phyloP scores from a whole-genome alignment of 1,140 invertebrate species.

The Lucilia cuprina region DNA sequence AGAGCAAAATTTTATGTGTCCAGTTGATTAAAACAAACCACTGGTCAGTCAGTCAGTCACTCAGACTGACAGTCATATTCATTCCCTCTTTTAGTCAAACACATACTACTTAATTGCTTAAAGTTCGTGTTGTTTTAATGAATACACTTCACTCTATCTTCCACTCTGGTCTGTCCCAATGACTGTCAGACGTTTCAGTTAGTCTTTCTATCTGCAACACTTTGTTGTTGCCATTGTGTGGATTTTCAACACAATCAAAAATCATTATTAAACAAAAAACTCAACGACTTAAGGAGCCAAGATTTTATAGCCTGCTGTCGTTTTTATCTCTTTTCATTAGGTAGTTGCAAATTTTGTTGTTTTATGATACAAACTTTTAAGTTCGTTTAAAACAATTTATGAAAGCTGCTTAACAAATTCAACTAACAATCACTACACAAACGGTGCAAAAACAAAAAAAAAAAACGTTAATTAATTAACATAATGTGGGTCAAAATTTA shows the following conservation, averaged over 20 bases:
- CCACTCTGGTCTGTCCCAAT: neutral
- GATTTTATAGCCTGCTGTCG: neutral
- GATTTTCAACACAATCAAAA: neutral
- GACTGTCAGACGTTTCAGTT: neutral
- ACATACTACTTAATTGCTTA: neutral
- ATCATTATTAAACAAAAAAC: neutral
- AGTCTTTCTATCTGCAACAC: no score
- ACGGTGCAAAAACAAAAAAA: neutral
- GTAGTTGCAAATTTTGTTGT: constrained; percentile 4
- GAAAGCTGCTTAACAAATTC: neutral
- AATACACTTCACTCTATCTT: neutral
- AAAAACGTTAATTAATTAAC: neutral
- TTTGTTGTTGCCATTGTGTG: neutral
- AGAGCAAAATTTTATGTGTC: neutral
- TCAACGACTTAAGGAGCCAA: neutral
- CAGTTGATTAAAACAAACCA: neutral
- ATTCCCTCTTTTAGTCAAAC: neutral
- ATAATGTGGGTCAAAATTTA: neutral
- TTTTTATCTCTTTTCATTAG: neutral
- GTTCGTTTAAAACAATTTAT: constrained; percentile 7
- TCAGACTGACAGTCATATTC: neutral
- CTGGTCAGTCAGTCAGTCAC: neutral
- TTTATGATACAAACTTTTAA: neutral
- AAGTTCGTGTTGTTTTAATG: neutral
- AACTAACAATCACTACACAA: neutral